phyloP scores from a whole-genome alignment of 2,113 vertebrate species.

The Sorex fumeus region DNA sequence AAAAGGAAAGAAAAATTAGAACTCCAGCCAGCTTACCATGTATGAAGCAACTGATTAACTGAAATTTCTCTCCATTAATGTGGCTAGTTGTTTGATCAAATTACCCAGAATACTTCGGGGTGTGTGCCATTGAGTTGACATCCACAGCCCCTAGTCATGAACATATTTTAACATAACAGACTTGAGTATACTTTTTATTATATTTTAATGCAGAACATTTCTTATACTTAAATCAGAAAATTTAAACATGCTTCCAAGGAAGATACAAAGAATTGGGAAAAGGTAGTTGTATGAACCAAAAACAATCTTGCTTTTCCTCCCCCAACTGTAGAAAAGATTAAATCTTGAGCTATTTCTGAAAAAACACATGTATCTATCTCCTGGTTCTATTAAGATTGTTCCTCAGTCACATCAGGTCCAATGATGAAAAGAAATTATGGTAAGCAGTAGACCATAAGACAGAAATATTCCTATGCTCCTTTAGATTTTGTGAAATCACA shows the following conservation, averaged over 20 bases:
- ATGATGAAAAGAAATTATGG: not conserved
- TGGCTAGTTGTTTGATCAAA: conserved; percentile 3
- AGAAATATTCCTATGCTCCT: conserved; percentile 61
- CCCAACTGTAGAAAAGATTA: not conserved
- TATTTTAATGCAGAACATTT: conserved; percentile 27
- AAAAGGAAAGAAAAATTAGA: not conserved
- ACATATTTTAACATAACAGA: conserved; percentile 48
- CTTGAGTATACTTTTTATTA: not conserved
- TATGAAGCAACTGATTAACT: conserved; percentile 44
- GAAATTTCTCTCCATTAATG: conserved; percentile 24
- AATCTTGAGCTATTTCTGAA: not conserved
- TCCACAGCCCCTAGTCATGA: not conserved
- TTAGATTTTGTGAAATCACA: conserved; percentile 52
- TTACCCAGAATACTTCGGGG: not conserved
- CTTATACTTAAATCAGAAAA: not conserved
- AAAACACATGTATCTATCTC: not conserved
- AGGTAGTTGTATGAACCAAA: conserved; percentile 6
- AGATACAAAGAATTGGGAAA: not conserved
- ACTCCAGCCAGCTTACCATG: not conserved
- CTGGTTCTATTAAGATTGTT: not conserved
- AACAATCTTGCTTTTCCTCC: conserved; percentile 16
- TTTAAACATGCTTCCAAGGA: conserved; percentile 7
- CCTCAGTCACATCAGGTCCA: not conserved
- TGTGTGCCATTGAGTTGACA: not conserved
- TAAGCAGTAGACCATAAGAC: conserved; percentile 21